Evolutionary conservation across 1,140 invertebrate genomes (phyloP).

Genomic region (Laupala kohalensis): DNA sequence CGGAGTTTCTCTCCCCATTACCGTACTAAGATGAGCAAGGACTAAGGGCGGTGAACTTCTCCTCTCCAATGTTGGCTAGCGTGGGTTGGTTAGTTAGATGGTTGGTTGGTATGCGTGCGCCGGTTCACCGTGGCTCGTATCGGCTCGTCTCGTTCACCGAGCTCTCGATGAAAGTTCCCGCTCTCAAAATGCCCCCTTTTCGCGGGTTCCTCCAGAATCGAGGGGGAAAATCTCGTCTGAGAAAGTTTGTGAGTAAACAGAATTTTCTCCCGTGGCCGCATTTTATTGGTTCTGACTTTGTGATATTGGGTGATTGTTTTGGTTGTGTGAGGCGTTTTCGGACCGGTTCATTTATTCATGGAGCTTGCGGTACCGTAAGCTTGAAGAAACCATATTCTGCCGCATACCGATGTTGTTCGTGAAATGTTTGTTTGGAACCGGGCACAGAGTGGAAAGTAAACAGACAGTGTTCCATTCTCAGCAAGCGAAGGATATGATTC

Average conservation of each 20-base stretch:
- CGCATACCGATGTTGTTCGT: background rate
- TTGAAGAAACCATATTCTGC: background rate
- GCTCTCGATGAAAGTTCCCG: background rate
- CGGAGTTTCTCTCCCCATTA: background rate
- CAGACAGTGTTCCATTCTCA: no score
- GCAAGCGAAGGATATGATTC: no score
- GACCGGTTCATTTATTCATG: background rate
- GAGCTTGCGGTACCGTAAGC: background rate
- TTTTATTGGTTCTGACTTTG: background rate
- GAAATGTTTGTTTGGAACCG: background rate
- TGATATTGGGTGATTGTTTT: background rate
- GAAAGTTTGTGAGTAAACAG: background rate
- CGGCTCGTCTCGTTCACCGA: no score
- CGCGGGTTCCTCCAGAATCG: background rate
- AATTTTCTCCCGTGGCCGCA: background rate
- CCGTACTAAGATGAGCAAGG: no score
- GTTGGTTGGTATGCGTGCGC: no score
- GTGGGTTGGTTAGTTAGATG: background rate
- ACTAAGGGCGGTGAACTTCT: no score
- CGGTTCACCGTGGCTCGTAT: no score
- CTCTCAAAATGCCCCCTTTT: background rate
- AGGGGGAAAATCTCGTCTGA: background rate
- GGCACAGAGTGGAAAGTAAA: background rate
- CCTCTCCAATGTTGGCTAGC: background rate
- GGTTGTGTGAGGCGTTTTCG: background rate